Evolutionary conservation across 53 echinoderm and acorn worm species (phyloP).

Genomic region (Holothuria leucospilota): DNA sequence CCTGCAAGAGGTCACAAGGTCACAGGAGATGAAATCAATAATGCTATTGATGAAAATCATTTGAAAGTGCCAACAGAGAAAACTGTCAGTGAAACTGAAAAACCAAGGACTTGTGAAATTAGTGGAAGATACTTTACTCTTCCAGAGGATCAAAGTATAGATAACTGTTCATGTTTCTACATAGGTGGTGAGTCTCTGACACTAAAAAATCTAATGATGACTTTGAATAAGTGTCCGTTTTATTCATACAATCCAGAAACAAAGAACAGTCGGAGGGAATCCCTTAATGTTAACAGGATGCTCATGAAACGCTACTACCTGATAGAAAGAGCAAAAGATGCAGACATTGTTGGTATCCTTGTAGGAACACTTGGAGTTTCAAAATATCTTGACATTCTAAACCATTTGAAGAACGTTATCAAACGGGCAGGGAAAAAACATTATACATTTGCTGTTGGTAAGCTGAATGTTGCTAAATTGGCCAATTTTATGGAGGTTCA

Average conservation of each 20-base stretch:
- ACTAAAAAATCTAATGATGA: constrained; percentile 95
- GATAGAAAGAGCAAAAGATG: constrained; percentile 92
- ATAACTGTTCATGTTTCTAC: constrained; percentile 79
- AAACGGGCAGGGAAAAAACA: constrained; percentile 87
- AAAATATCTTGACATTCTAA: constrained; percentile 79
- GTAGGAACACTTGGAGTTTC: constrained; percentile 89
- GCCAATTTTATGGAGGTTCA: constrained; percentile 98
- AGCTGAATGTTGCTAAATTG: constrained; percentile 94
- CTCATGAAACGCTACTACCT: constrained; percentile 91
- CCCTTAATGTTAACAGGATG: constrained; percentile 77
- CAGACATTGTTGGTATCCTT: constrained; percentile 85
- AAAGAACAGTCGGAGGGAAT: constrained; percentile 61
- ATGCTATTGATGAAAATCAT: neutral
- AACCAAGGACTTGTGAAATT: neutral
- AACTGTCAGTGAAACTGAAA: neutral
- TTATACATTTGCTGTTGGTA: constrained; percentile 91
- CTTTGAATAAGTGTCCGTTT: constrained; percentile 82
- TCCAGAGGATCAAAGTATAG: constrained; percentile 41
- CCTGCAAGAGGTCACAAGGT: neutral
- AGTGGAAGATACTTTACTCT: constrained; percentile 79
- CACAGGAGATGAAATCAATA: neutral
- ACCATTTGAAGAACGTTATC: constrained; percentile 77
- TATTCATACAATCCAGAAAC: constrained; percentile 80
- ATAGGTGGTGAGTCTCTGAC: constrained; percentile 79
- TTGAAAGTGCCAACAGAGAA: neutral